phyloP scores from a whole-genome alignment of 2,797 vertebrate genomes.

The Hypotaenidia philippensis region DNA sequence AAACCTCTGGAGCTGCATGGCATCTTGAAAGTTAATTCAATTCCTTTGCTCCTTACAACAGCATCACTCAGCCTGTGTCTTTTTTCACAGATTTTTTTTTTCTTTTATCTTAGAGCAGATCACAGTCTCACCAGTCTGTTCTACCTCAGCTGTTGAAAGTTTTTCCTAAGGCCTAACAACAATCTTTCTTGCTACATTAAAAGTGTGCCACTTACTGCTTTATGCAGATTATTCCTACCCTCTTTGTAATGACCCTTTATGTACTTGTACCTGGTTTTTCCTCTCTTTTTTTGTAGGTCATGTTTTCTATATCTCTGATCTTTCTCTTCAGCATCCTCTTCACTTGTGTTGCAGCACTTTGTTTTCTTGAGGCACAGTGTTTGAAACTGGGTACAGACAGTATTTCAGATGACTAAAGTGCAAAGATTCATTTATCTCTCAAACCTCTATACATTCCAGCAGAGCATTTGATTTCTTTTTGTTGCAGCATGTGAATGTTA shows the following conservation, averaged over 20 bases:
- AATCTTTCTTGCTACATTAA: background rate
- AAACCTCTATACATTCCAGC: background rate
- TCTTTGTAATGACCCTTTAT: background rate
- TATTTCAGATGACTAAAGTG: background rate
- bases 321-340: background rate
- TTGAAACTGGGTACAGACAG: background rate
- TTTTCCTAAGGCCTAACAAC: background rate
- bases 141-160: background rate
- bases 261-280: background rate
- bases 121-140: background rate
- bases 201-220: background rate
- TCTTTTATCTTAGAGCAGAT: background rate
- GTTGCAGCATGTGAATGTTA: background rate
- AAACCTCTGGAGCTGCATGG: background rate
- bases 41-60: background rate
- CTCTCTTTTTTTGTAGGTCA: background rate
- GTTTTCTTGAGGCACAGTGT: background rate
- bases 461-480: background rate
- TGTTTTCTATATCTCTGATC: background rate
- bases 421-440: background rate
- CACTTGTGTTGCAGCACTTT: background rate
- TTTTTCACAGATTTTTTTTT: background rate
- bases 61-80: background rate
- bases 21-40: background rate
- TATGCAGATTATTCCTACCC: background rate